Evolutionary conservation across 2,888 invertebrate genomes (phyloP), one percentile per base, ranked within the genome.

Genomic region (Taenaris catops): DNA sequence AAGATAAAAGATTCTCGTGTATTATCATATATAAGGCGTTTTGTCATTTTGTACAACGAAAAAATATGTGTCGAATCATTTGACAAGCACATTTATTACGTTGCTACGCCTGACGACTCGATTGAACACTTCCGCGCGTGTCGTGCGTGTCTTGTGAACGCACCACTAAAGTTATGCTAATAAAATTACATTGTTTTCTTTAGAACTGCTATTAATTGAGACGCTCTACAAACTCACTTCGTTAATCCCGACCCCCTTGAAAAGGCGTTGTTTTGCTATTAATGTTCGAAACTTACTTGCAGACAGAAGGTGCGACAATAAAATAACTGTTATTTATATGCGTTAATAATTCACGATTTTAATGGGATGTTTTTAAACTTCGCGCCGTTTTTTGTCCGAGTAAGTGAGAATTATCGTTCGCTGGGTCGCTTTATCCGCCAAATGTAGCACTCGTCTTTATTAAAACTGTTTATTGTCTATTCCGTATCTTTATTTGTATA

Each of bases 161-260:
- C 46, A 25, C 36, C 53, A 32, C 51, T 53, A 57, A 40, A 61
- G 55, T 64, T 78, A 79, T 81, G 81, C 75, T 73, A 81, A 81
- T 81, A 83, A 79, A 83, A 79, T 84, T 76, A 79, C 84, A 86
- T 83, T 83, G 84, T 86, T 83, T 84, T 84, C 83, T 84, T 86
- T 71, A 71, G 63, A 86, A 84, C 68, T 81, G 69, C 84, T 76
- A 84, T 86, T 84, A 83, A 86, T 84, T 86, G 81, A 71, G 81
- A 71, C 75, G 64, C 70, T 71, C 67, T 80, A 75, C 81, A 75
- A 69, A 58, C 59, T 53, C 72, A 76, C 81, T 84, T 78, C 75
- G 80, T 79, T 83, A 81, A 84, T 83, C 83, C 78, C 53, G 31
- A 63, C 66, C 67, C 70, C 65, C 58, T 69, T 61, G 61, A 66